Conservation (phyloP, 2,888 invertebrate genomes). For the Drosophila anomalipes region DNA sequence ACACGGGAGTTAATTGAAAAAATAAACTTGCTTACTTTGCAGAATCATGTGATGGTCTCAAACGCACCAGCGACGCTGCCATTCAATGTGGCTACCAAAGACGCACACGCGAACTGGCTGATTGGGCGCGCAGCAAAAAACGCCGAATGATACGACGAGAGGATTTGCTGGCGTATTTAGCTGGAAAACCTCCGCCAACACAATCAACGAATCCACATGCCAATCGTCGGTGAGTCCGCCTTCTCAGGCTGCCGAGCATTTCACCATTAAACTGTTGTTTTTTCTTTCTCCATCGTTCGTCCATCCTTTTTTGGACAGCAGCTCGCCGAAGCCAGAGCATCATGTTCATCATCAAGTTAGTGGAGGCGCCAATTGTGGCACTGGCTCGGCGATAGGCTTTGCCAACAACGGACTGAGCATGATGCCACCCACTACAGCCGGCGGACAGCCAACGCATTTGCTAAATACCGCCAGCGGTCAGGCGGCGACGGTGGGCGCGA, state of each 20-base stretch:
- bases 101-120: conserved; percentile 90
- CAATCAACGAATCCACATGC: conserved; percentile 85
- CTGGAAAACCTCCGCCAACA: conserved; percentile 89
- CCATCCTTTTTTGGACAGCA: conserved; percentile 18
- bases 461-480: conserved; percentile 31
- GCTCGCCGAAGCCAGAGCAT: conserved; percentile 84
- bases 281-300: neutral
- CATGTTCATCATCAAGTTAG: conserved; percentile 46
- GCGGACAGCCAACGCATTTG: conserved; percentile 59
- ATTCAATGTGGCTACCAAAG: conserved; percentile 90
- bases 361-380: conserved; percentile 27
- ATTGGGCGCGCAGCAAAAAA: conserved; percentile 91
- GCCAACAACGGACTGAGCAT: conserved; percentile 49
- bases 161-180: conserved; percentile 91
- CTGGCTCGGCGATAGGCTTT: conserved; percentile 30
- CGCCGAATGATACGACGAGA: conserved; percentile 90
- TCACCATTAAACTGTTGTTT: neutral
- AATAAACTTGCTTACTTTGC: neutral
- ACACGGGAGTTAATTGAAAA: neutral
- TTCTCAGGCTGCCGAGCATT: conserved; percentile 8
- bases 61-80: conserved; percentile 89
- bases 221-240: conserved; percentile 84
- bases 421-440: conserved; percentile 40
- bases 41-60: conserved; percentile 91
- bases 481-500: conserved; percentile 32